Evolutionary conservation across 2,797 vertebrate species (phyloP).

Genomic region (Crenichthys baileyi): DNA sequence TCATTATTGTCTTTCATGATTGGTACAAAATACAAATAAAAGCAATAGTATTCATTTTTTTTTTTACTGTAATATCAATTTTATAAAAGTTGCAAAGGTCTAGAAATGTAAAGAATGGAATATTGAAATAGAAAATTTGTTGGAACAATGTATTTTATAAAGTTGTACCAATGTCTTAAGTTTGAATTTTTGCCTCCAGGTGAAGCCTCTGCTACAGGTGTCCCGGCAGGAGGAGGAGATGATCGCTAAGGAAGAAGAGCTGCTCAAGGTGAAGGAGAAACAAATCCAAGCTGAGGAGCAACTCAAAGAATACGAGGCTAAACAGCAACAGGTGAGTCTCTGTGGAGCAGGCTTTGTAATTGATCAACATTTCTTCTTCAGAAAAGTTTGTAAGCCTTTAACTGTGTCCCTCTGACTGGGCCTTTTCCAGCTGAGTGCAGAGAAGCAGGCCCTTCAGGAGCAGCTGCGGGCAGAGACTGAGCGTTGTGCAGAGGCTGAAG

Average conservation of each 20-base stretch:
- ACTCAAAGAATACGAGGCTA: slow-evolving; percentile 85
- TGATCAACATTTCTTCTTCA: not conserved
- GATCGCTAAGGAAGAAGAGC: slow-evolving; percentile 92
- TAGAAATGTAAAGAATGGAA: too few species aligned
- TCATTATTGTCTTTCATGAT: too few species aligned
- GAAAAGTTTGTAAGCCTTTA: not conserved
- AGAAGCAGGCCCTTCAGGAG: slow-evolving; percentile 95
- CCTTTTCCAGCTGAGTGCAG: slow-evolving; percentile 82
- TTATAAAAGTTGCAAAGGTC: too few species aligned
- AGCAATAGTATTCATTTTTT: too few species aligned
- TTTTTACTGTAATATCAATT: too few species aligned
- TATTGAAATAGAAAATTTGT: too few species aligned
- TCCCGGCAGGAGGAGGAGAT: slow-evolving; percentile 96
- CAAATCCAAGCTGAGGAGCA: slow-evolving; percentile 85
- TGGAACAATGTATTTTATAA: not conserved
- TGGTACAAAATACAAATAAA: too few species aligned
- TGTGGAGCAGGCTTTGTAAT: not conserved
- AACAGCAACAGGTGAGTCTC: slow-evolving; percentile 87
- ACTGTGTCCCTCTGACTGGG: not conserved
- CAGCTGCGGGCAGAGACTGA: slow-evolving; percentile 97
- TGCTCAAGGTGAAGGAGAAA: slow-evolving; percentile 88
- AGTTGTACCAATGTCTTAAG: too few species aligned
- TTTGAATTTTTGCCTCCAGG: slow-evolving; percentile 71
- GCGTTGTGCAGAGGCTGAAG: slow-evolving; percentile 94
- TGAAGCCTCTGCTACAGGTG: slow-evolving; percentile 96